Evolutionary conservation across 2,797 vertebrate species (phyloP).

Genomic region (Muraenolepis orangiensis): DNA sequence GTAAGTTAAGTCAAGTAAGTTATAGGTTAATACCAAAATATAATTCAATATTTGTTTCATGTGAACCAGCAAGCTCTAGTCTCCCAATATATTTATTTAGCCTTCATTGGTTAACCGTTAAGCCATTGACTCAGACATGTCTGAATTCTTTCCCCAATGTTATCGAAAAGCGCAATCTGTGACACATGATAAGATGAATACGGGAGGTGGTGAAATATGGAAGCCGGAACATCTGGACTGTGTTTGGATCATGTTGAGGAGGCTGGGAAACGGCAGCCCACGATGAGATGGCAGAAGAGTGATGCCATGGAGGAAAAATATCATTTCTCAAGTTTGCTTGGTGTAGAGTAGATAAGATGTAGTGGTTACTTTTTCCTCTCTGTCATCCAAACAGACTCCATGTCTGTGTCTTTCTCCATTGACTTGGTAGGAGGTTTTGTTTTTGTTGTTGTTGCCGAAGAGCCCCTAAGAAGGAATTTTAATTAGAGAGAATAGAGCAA

Average conservation of each 20-base stretch:
- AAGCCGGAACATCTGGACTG: constrained; percentile 75
- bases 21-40: neutral
- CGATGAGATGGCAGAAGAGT: constrained; percentile 67
- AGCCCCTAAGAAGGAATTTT: constrained; percentile 68
- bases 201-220: constrained; percentile 70
- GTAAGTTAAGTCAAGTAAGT: too few species aligned
- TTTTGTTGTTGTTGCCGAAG: neutral
- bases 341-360: constrained; percentile 67
- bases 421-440: constrained; percentile 9
- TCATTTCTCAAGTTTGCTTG: constrained; percentile 56
- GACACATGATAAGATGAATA: constrained; percentile 73
- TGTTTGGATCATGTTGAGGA: constrained; percentile 74
- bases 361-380: constrained; percentile 50
- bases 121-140: constrained; percentile 41
- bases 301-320: constrained; percentile 67
- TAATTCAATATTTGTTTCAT: constrained; percentile 7
- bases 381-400: neutral
- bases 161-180: constrained; percentile 71
- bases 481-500: constrained; percentile 72
- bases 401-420: constrained; percentile 28
- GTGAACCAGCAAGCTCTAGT: constrained; percentile 19
- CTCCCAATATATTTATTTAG: constrained; percentile 48
- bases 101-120: constrained; percentile 56
- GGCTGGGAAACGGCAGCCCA: constrained; percentile 66
- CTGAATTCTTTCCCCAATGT: constrained; percentile 56